These are phyloP conservation scores for Okamejei kenojei DNA, from an alignment of 2,797 vertebrate genomes.

Conservation along the genomic window DNA sequence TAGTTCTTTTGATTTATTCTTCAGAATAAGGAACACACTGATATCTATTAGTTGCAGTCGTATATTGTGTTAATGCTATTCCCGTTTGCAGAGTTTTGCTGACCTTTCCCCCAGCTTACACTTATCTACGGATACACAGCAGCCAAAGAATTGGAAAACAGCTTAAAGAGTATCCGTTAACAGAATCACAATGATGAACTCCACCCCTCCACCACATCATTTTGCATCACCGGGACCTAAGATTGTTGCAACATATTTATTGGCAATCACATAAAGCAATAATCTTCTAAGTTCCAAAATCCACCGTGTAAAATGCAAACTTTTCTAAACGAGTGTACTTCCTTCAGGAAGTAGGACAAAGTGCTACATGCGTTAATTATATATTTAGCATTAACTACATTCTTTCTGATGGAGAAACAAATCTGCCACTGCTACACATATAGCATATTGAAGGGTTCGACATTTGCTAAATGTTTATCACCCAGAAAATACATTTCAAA, in stretches of 20 bases:
- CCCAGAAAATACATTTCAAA: background rate
- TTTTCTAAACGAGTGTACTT: background rate
- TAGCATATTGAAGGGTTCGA: background rate
- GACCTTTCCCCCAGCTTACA: conserved; percentile 21
- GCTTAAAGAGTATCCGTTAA: conserved; percentile 33
- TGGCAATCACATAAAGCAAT: background rate
- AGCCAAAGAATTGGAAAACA: conserved; percentile 27
- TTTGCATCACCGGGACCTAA: background rate
- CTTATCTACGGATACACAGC: conserved; percentile 36
- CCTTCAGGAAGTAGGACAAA: background rate
- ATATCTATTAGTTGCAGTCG: conserved; percentile 1
- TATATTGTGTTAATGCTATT: conserved; percentile 3
- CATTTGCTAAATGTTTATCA: background rate
- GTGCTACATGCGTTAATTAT: background rate
- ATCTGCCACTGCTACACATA: too few relatives aligned
- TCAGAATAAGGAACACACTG: conserved; percentile 14
- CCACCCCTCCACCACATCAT: conserved; percentile 4
- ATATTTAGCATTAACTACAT: background rate
- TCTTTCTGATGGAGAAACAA: background rate
- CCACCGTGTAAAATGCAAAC: background rate
- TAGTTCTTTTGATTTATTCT: conserved; percentile 11
- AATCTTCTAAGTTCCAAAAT: background rate
- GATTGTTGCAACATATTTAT: background rate
- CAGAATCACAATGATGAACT: conserved; percentile 31
- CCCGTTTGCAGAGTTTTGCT: conserved; percentile 25